Evolutionary conservation across 2,113 vertebrate genomes (phyloP).

Genomic region (Todiramphus saurophagus): DNA sequence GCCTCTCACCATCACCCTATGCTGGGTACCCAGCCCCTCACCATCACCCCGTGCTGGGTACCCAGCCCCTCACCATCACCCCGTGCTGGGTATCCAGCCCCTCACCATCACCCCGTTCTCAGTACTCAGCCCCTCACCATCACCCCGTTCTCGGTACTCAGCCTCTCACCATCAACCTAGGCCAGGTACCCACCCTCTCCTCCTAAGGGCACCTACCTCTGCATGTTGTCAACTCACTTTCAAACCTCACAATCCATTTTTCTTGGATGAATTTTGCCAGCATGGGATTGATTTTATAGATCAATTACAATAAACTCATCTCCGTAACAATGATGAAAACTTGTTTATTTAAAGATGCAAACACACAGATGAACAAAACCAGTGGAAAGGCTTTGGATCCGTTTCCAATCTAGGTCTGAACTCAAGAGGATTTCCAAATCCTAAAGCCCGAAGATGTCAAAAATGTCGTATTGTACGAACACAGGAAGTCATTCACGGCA

Average conservation of each 20-base stretch:
- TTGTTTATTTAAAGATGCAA: neutral
- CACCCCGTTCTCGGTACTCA: too few species aligned
- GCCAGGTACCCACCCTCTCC: neutral
- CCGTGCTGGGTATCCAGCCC: too few species aligned
- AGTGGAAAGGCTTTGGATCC: neutral
- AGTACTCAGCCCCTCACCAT: too few species aligned
- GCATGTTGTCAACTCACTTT: rapidly evolving
- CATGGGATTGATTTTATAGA: neutral
- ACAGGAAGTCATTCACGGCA: neutral
- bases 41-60: too few species aligned
- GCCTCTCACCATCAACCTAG: neutral
- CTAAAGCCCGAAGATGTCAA: neutral
- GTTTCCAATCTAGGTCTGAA: slow-evolving; percentile 13
- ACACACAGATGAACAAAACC: neutral
- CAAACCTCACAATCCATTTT: neutral
- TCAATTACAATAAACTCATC: neutral
- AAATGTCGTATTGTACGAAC: neutral
- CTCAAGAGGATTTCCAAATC: neutral
- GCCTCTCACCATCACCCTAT: neutral
- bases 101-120: neutral
- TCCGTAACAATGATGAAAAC: neutral
- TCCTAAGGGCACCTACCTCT: rapidly evolving
- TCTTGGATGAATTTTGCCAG: neutral
- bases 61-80: neutral
- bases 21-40: too few species aligned